Base-by-base conservation (phyloP, 2,888 invertebrate species). In the Drosophila nr. medialis region DNA sequence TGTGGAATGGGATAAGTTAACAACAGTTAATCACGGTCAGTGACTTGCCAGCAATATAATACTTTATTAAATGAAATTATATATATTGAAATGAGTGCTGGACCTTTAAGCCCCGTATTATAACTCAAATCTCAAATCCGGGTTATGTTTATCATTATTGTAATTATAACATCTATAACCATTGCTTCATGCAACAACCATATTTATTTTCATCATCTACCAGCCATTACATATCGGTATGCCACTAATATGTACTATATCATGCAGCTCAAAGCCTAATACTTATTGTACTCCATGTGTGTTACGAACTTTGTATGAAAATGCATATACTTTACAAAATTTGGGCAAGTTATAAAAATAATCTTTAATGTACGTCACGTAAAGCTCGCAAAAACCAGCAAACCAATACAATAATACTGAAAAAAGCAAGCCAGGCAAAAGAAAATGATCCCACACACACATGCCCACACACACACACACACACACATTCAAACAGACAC, bases 321-420 rank as follows among this genome's bases (percentile, higher is more conserved):
- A 29, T 34, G 24, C n/a, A 40, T 36, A 42, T 38, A 38, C 51
- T 6, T 32, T 3, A 3, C 8, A n/a, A 8, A n/a, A 1, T 32
- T 36, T 24, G 30, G 45, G 15, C 18, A 38, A 58, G 49, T 51
- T 51, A 15, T 51, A 64, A 51, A 59, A 58, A 63, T 34, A 55
- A 45, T 73, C 60, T 13, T 56, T 65, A 68, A 77, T 61, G 66
- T 65, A 82, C 85, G 85, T 85, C 87, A 85, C 76, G 72, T 79
- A 63, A 72, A 75, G 55, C 63, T 24, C 50, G 42, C 72, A 79
- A 68, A 79, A 75, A 64, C 53, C 68, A 64, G 64, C 66, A 74
- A 63, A 70, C 77, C 77, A 68, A 74, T 77, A 64, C 68, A 62
- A 67, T 56, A 67, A 59, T 48, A 48, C 55, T 63, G 56, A 67